phyloP scores from a whole-genome alignment of 2,888 invertebrate genomes.

The Opisthograptis luteolata region DNA sequence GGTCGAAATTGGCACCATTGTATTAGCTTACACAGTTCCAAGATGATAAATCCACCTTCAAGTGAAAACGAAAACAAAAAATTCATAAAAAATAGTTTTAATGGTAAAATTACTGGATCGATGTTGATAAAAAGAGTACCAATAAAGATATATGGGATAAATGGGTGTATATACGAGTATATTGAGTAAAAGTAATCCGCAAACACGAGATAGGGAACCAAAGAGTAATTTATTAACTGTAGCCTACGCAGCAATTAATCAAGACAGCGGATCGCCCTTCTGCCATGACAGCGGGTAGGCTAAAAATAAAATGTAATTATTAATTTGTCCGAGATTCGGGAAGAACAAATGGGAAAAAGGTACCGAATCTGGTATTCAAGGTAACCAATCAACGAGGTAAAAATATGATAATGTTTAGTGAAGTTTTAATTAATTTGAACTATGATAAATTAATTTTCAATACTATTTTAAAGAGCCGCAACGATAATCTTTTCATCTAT shows the following conservation, averaged over 20 bases:
- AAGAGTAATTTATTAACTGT: constrained; percentile 52
- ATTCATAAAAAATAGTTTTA: too few relatives aligned
- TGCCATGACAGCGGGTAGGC: constrained; percentile 48
- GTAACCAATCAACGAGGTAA: too few relatives aligned
- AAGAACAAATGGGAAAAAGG: neutral
- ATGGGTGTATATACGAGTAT: constrained; percentile 4
- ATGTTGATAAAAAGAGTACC: constrained; percentile 32
- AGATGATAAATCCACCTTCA: too few relatives aligned
- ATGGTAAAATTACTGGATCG: too few relatives aligned
- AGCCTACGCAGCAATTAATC: constrained; percentile 62
- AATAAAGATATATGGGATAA: constrained; percentile 24
- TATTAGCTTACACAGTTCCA: too few relatives aligned
- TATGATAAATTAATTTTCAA: too few relatives aligned
- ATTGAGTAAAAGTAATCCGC: constrained; percentile 28
- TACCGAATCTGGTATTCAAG: neutral
- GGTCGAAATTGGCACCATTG: too few relatives aligned
- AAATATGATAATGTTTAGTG: too few relatives aligned
- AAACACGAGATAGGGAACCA: constrained; percentile 30
- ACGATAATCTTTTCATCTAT: too few relatives aligned
- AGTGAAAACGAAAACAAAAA: too few relatives aligned
- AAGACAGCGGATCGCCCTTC: constrained; percentile 53
- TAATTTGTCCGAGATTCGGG: constrained; percentile 22
- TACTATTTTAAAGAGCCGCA: too few relatives aligned
- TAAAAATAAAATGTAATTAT: constrained; percentile 44
- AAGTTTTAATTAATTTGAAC: too few relatives aligned